Evolutionary conservation across 2,113 vertebrate species (phyloP), one percentile per base, ranked within the genome.

Genomic region (Lucifuga dentata): DNA sequence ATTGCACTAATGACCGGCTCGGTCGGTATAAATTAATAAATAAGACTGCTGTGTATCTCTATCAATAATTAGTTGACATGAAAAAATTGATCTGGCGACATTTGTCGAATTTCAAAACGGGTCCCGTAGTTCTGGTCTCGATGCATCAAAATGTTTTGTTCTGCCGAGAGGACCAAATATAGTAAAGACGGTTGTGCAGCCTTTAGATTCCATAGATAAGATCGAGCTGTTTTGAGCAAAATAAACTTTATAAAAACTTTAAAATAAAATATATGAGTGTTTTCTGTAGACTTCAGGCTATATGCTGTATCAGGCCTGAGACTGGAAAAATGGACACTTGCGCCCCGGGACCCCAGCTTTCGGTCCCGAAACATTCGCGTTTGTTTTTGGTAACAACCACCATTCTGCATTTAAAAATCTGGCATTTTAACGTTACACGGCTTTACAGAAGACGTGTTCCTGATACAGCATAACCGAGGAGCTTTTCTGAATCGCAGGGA

Each of bases 281-380:
- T 41, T 65, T 11, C 15, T 17, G 7, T 3, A 13, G 11, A 41
- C 50, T 20, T 9, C 15, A 24, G 21, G 10, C 1, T 49, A 0
- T 5, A 26, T 10, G 8, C 9, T 52, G 36, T 7, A 7, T 1
- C 0, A 26, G 67, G 55, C 51, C 46, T 39, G 20, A 62, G 11
- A 60, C 50, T 45, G 55, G 2, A 20, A 29, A 46, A 68, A 11
- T 72, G 41, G 44, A 59, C 43, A 15, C 70, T 51, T 52, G 76
- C 40, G 41, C 52, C 19, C 58, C 43, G 23, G 62, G 53, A 76
- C 38, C 16, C 58, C 11, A 36, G 26, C 38, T 44, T 10, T 35
- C 52, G 13, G 19, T 5, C 45, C 16, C 35, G 10, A 66, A 58
- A 52, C 55, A 43, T 5, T 1, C 44, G 60, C 46, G 20, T n/a